A percentile compares a stretch with the other conserved stretches of the same genome.
Evolutionary conservation across 1,140 invertebrate species (phyloP).

Genomic region (Amphibalanus amphitrite): DNA sequence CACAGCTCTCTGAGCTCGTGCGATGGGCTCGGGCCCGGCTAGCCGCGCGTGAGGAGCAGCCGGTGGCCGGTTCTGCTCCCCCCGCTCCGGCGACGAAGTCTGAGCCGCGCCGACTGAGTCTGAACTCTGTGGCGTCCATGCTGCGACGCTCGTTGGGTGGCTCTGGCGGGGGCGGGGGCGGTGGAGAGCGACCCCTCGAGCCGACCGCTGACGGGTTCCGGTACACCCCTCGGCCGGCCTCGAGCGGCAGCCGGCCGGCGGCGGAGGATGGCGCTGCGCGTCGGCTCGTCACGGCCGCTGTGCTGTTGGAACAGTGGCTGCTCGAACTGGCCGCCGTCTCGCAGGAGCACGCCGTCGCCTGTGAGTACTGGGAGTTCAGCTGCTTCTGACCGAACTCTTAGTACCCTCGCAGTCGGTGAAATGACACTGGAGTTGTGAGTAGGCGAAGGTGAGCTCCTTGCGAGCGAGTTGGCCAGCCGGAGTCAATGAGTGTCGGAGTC

Average conservation of each 20-base stretch:
- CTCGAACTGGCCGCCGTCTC: slow-evolving; percentile 80
- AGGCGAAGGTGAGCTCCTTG: no score
- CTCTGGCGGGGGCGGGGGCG: no score
- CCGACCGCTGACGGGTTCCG: neutral
- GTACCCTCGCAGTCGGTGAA: no score
- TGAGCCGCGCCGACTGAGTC: neutral
- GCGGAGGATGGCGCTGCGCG: neutral
- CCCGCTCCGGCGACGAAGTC: no score
- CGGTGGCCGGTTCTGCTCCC: no score
- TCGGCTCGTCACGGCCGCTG: slow-evolving; percentile 29
- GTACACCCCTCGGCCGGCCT: neutral
- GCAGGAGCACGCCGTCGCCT: slow-evolving; percentile 50
- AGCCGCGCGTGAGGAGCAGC: neutral
- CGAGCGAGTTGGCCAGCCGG: no score
- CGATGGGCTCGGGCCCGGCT: neutral
- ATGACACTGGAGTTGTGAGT: no score
- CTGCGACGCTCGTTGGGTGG: neutral
- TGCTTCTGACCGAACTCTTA: no score
- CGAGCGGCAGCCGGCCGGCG: no score
- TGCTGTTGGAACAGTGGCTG: slow-evolving; percentile 79
- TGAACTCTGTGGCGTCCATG: neutral
- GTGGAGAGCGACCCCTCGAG: neutral
- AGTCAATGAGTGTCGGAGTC: no score
- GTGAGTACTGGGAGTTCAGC: no score
- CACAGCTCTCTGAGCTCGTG: slow-evolving; percentile 11